Conservation (phyloP, 37 sponge, comb jelly and placozoan genomes). For the Chondrilla cf. caribensis region DNA sequence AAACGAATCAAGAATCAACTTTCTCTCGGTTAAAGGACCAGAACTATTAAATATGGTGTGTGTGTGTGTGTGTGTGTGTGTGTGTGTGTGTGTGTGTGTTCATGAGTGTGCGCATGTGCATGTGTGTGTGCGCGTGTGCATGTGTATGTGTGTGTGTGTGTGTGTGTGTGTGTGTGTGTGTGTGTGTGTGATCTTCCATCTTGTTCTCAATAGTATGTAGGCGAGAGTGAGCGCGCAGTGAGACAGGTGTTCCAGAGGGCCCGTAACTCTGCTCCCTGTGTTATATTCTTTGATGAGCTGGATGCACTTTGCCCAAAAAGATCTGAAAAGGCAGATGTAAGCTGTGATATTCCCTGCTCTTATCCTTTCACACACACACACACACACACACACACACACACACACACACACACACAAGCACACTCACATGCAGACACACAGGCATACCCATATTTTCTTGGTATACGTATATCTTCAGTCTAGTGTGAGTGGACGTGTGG, state of each 20-base stretch:
- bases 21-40: slow-evolving; percentile 99
- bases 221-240: slow-evolving; percentile 98
- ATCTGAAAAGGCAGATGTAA: slow-evolving; percentile 81
- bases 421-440: not conserved
- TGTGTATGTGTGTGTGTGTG: not conserved
- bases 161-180: not conserved
- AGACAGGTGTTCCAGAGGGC: slow-evolving; percentile 96
- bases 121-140: not conserved
- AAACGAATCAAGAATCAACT: slow-evolving; percentile 97
- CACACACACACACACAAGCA: not conserved
- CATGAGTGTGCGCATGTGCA: not conserved
- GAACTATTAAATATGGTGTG: slow-evolving; percentile 96
- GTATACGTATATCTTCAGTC: slow-evolving; percentile 41
- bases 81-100: slow-evolving; percentile 4
- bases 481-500: slow-evolving; percentile 86
- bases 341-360: not conserved
- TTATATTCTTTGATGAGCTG: slow-evolving; percentile 99
- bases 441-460: not conserved
- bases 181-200: not conserved
- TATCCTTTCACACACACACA: not conserved
- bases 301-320: slow-evolving; percentile 94
- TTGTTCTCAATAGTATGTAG: slow-evolving; percentile 79
- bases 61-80: not conserved
- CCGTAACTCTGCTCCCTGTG: slow-evolving; percentile 93
- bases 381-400: not conserved